Percentiles rank a stretch among this genome's conserved stretches.
Conservation (phyloP, 2,113 vertebrate species). For the Semnornis frantzii region DNA sequence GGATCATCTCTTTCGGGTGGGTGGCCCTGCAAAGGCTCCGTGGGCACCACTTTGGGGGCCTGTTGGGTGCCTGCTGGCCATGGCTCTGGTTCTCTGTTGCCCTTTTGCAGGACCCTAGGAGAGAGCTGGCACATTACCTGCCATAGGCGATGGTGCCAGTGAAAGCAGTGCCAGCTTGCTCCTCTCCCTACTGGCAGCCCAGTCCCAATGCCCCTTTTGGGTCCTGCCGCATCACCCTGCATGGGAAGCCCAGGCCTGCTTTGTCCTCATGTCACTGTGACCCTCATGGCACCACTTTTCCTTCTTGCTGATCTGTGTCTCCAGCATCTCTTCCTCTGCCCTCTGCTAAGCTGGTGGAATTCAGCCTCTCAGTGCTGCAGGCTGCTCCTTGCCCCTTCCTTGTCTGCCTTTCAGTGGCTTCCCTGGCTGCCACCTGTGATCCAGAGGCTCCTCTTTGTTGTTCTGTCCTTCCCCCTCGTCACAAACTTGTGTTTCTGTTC, state of each 20-base stretch:
- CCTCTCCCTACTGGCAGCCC: neutral
- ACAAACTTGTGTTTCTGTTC: conserved; percentile 50
- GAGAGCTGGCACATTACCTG: neutral
- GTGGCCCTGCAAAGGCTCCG: neutral
- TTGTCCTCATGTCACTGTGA: neutral
- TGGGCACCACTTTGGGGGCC: neutral
- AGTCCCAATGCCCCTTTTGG: fast-evolving
- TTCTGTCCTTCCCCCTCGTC: conserved; percentile 15
- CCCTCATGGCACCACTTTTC: neutral
- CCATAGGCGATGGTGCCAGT: neutral
- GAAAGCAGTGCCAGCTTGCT: neutral
- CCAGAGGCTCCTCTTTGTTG: conserved; percentile 42
- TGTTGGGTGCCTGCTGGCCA: neutral
- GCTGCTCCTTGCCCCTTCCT: neutral
- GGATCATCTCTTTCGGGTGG: conserved; percentile 1
- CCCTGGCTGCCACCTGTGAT: neutral
- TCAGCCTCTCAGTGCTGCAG: neutral
- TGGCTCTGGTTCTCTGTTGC: neutral
- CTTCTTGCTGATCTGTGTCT: neutral
- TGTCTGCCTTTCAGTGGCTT: neutral
- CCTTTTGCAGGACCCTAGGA: neutral
- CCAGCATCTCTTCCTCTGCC: neutral
- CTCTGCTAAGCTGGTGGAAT: neutral
- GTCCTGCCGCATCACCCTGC: neutral
- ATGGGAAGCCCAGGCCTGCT: neutral